phyloP scores from a whole-genome alignment of 2,888 invertebrate genomes.

The Therioaphis trifolii region DNA sequence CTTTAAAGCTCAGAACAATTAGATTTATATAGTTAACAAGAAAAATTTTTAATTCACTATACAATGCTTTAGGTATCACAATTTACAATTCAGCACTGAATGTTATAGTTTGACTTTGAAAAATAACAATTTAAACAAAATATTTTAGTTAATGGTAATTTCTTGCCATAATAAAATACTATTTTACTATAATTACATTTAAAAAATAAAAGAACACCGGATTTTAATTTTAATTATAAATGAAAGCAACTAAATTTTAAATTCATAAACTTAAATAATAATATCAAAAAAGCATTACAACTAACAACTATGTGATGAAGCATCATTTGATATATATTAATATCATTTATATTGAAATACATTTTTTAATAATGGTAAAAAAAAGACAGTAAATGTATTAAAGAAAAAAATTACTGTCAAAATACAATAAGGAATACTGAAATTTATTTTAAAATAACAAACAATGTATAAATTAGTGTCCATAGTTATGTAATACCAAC shows the following conservation, averaged over 20 bases:
- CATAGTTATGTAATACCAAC: constrained; percentile 6
- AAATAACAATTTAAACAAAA: constrained; percentile 13
- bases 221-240: background rate
- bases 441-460: constrained; percentile 46
- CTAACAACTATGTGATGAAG: constrained; percentile 12
- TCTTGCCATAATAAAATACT: background rate
- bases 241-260: background rate
- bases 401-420: constrained; percentile 11
- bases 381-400: constrained; percentile 17
- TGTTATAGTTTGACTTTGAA: background rate
- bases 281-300: constrained; percentile 30
- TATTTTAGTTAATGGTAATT: background rate
- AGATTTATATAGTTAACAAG: constrained; percentile 4
- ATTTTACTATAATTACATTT: background rate
- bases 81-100: background rate
- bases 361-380: constrained; percentile 1
- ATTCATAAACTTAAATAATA: too few relatives aligned
- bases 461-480: background rate
- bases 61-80: background rate
- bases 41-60: background rate
- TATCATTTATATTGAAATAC: constrained; percentile 31
- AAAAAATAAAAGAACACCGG: background rate
- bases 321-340: constrained; percentile 47
- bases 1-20: background rate
- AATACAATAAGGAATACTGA: constrained; percentile 49